These are phyloP conservation scores for Isotomurus palustris DNA, from an alignment of 2,888 invertebrate genomes.

Conservation along the genomic window DNA sequence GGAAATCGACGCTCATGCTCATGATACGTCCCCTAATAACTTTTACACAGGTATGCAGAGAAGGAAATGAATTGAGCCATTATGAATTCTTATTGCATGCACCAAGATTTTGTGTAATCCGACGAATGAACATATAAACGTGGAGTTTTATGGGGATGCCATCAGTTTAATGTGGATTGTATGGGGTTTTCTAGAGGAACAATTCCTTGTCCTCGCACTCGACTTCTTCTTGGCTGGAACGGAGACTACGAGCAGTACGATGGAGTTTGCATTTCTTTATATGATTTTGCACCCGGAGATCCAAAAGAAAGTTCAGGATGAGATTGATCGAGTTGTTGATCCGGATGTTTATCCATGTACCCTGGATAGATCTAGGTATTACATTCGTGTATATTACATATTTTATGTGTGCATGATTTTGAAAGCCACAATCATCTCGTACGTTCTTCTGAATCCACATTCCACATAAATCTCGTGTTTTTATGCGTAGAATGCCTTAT, in stretches of 20 bases:
- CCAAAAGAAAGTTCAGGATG: slow-evolving; percentile 41
- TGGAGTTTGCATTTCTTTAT: slow-evolving; percentile 44
- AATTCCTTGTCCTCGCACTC: slow-evolving; percentile 32
- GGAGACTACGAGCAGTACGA: slow-evolving; percentile 33
- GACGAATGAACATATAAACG: background rate
- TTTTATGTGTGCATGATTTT: background rate
- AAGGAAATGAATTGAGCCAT: background rate
- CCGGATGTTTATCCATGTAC: slow-evolving; percentile 25
- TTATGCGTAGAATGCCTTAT: slow-evolving; percentile 34
- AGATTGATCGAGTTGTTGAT: slow-evolving; percentile 41
- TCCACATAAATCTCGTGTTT: background rate
- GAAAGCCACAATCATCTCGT: background rate
- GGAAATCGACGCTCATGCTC: slow-evolving; percentile 36
- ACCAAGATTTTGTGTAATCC: too few relatives aligned
- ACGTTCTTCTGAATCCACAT: background rate
- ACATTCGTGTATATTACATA: background rate
- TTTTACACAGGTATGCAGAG: slow-evolving; percentile 35
- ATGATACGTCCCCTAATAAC: slow-evolving; percentile 25
- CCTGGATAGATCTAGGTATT: slow-evolving; percentile 26
- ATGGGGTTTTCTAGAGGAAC: slow-evolving; percentile 19
- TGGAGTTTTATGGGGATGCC: background rate
- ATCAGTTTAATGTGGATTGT: background rate
- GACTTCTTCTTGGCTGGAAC: slow-evolving; percentile 28
- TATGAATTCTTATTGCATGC: too few relatives aligned
- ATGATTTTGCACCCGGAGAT: slow-evolving; percentile 39